Conservation (phyloP, 2,113 vertebrate species). For the Sylvilagus bachmani region DNA sequence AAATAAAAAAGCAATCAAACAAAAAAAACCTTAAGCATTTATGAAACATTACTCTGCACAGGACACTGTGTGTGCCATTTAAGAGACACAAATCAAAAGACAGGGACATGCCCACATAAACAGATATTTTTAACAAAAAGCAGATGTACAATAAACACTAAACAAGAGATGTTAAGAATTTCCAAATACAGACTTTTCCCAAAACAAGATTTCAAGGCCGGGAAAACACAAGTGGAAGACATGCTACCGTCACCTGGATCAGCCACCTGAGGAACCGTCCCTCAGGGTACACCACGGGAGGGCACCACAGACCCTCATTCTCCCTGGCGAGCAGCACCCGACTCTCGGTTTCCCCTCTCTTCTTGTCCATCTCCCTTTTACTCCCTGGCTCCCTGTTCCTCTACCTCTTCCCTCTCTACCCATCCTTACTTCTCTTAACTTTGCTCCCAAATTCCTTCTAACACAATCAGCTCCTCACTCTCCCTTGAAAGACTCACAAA, state of each 20-base stretch:
- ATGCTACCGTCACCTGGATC: neutral
- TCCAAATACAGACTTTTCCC: neutral
- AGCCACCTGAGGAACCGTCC: neutral
- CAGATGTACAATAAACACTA: neutral
- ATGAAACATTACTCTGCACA: neutral
- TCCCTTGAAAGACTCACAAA: neutral
- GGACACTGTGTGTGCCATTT: conserved; percentile 1
- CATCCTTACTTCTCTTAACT: neutral
- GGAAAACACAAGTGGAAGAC: neutral
- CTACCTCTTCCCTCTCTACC: too few species aligned
- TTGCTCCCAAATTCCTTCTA: neutral
- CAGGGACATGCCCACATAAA: neutral
- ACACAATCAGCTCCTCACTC: neutral
- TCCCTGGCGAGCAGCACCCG: neutral
- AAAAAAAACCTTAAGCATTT: neutral
- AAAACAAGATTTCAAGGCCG: neutral
- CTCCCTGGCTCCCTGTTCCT: neutral
- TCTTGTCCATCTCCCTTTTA: neutral
- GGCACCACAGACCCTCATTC: neutral
- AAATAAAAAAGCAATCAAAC: conserved; percentile 37
- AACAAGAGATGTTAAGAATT: neutral
- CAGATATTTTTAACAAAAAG: conserved; percentile 39
- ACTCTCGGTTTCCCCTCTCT: too few species aligned
- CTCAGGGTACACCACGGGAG: accelerated
- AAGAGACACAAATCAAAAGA: conserved; percentile 10